phyloP scores from a whole-genome alignment of 2,113 vertebrate species.

The Barnardius zonarius region DNA sequence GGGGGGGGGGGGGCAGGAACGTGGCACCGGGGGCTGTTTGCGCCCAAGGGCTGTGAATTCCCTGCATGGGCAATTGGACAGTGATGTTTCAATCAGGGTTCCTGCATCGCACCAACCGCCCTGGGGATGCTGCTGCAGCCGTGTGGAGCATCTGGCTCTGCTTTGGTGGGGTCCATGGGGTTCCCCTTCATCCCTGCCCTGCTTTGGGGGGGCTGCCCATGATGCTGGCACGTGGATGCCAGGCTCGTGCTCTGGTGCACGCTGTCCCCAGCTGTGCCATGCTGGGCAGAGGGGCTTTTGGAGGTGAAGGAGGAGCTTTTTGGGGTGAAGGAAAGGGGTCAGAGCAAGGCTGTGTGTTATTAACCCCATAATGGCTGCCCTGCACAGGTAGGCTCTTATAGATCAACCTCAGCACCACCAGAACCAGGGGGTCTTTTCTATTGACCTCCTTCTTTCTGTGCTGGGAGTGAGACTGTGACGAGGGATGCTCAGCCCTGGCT shows the following conservation, averaged over 20 bases:
- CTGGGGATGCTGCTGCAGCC: neutral
- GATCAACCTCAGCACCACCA: neutral
- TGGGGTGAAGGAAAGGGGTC: neutral
- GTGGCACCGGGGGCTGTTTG: neutral
- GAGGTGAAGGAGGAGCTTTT: neutral
- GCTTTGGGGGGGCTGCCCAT: neutral
- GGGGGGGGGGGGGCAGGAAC: neutral
- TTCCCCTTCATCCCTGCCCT: neutral
- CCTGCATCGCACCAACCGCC: rapidly evolving
- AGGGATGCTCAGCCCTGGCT: neutral
- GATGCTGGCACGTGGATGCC: rapidly evolving
- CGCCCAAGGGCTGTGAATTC: conserved; percentile 14
- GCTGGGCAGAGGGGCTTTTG: neutral
- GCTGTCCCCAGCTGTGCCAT: rapidly evolving
- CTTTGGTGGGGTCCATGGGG: rapidly evolving
- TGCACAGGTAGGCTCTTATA: rapidly evolving
- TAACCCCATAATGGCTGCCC: neutral
- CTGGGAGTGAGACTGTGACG: neutral
- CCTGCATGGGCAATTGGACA: neutral
- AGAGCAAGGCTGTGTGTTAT: neutral
- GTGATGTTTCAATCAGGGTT: conserved; percentile 38
- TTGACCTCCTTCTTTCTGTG: neutral
- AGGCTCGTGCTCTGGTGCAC: neutral
- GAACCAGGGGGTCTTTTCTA: neutral
- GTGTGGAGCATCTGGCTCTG: rapidly evolving